Percentiles rank a stretch among this genome's conserved stretches.
Conservation (phyloP, 2,797 vertebrate genomes). For the Tarsius wallacei region DNA sequence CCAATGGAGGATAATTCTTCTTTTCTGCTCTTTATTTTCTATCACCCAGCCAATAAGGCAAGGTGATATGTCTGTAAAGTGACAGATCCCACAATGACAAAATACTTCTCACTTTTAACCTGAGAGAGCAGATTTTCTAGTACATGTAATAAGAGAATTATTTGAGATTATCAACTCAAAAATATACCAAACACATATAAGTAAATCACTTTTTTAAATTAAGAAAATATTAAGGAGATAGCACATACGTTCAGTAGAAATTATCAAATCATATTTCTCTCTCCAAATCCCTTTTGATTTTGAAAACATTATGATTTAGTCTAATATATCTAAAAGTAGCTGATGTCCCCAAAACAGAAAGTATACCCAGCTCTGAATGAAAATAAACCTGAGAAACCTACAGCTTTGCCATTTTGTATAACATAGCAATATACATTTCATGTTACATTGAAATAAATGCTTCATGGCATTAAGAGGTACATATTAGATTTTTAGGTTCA, state of each 20-base stretch:
- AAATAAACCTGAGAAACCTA: not conserved
- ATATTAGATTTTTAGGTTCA: conserved; percentile 44
- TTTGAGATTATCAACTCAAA: conserved; percentile 11
- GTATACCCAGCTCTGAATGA: conserved; percentile 34
- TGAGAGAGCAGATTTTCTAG: conserved; percentile 22
- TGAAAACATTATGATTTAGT: conserved; percentile 39
- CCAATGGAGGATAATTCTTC: conserved; percentile 87
- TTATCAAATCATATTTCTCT: conserved; percentile 19
- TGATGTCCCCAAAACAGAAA: conserved; percentile 18
- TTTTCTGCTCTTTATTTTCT: conserved; percentile 84
- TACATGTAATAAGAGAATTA: not conserved
- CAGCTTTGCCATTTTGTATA: not conserved
- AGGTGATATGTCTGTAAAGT: conserved; percentile 82
- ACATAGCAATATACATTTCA: no score
- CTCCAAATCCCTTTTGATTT: not conserved
- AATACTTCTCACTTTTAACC: not conserved
- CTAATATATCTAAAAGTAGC: conserved; percentile 21
- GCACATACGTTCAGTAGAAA: not conserved
- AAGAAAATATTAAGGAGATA: conserved; percentile 32
- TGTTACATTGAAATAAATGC: not conserved
- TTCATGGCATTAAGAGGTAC: not conserved
- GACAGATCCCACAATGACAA: not conserved
- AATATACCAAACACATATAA: not conserved
- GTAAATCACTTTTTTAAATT: conserved; percentile 15
- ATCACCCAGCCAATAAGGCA: conserved; percentile 79